Evolutionary conservation across 2,888 invertebrate genomes (phyloP), one percentile per base, ranked within the genome.

Genomic region (Acrobasis consociella): DNA sequence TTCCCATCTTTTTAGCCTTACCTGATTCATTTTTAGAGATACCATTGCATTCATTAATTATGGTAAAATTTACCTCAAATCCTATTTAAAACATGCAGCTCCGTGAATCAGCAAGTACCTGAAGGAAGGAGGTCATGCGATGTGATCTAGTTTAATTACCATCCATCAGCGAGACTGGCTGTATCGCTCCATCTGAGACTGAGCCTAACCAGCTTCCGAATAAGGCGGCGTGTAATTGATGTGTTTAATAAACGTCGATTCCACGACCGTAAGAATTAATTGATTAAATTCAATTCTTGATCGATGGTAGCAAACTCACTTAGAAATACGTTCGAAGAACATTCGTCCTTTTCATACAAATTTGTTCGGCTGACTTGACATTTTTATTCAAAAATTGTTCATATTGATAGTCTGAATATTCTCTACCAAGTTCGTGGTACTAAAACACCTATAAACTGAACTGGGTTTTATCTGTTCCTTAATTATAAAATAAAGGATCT

Each of bases 141-240:
- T 49, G 56, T 55, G 55, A 62, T 62, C 65, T 60, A 56, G 63
- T 71, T 71, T 71, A 68, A 71, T 69, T 70, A 70, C 69, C 69
- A 69, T 69, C 70, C 64, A 69, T 70, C 70, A 69, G 39, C 56
- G 63, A 50, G 61, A 60, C 61, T 38, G 60, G 37, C 62, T 49
- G 65, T 65, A 65, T 67, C 67, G 65, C 49, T 16, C 62, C 55
- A 67, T 67, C 67, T 31, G 31, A 31, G 31, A 22, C 31, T 58
- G 31, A 42, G 22, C 61, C 63, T 58, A 60, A 61, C 64, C 58
- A 61, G 58, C 63, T 37, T n/a, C 65, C 67, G 62, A 67, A 66
- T 66, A 66, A 42, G 66, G 66, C 51, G 62, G 50, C 53, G n/a
- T 58, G 62, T 64, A 62, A 62, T 62, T 59, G 65, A 65, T 62